Evolutionary conservation across 2,797 vertebrate species (phyloP), one percentile per base, ranked within the genome.

Genomic region (Crypturellus tataupa): DNA sequence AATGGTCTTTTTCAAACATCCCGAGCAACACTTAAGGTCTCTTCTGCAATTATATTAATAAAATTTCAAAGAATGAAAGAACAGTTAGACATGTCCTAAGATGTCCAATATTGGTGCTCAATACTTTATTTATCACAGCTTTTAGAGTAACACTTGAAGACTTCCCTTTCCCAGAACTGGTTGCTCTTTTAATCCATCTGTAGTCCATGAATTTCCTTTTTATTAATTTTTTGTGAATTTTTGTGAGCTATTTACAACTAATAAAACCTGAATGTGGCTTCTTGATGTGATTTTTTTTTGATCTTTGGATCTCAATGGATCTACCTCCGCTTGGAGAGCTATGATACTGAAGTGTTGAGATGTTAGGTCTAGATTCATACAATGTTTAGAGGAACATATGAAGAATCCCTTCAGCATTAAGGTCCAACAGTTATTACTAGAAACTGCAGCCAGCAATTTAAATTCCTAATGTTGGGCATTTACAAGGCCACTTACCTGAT

Each of bases 51-150:
- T 94, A 10, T 9, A 71, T 62, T 42, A 87, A 42, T 40, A 56
- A 59, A 77, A 12, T 39, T 62, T 80, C 35, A 62, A 63, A 51
- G 15, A 2, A 3, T 4, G 79, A 46, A 5, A 35, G 3, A 81
- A 59, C 3, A 63, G 3, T 4, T 10, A 56, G 11, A 3, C 19
- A 12, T 2, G 6, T 17, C 17, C 8, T 31, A 65, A 78, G 7
- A 9, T 64, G 12, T 40, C 14, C 55, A 56, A 5, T 9, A 39
- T 24, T 10, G 59, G 2, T 0, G 1, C 3, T 9, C 18, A 39
- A 16, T 31, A 12, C 33, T 46, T 55, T 7, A 16, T 51, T 70
- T 90, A 16, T 81, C 25, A 63, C 6, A 88, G 3, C 5, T 63
- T 46, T 80, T 60, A 25, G 31, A 67, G 31, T 7, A 47, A 5